phyloP scores from a whole-genome alignment of 2,113 vertebrate genomes.

The Antigone vipio region DNA sequence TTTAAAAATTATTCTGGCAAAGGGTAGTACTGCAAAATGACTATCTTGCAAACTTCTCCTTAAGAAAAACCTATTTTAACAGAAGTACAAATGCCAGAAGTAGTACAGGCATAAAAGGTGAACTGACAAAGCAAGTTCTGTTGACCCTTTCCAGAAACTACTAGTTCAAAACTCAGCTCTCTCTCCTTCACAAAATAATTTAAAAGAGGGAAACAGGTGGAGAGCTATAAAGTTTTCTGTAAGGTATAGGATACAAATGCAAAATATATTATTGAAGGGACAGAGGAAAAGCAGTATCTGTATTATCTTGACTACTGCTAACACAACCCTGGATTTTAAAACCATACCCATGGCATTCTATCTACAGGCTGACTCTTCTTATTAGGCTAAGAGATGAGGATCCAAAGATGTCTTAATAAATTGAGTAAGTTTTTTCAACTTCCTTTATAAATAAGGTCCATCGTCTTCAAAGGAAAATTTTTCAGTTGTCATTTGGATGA shows the following conservation, averaged over 20 bases:
- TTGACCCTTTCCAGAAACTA: neutral
- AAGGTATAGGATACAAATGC: neutral
- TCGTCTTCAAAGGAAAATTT: rapidly evolving
- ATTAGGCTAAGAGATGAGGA: neutral
- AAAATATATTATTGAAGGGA: neutral
- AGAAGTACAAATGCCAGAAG: neutral
- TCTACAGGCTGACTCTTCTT: neutral
- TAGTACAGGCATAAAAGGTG: neutral
- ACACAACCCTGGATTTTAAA: neutral
- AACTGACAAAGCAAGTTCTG: neutral
- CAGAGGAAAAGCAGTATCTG: neutral
- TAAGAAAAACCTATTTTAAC: neutral
- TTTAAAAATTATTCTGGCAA: neutral
- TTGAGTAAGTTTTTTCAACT: neutral
- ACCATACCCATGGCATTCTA: neutral
- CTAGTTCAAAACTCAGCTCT: neutral
- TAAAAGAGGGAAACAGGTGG: neutral
- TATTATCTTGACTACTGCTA: neutral
- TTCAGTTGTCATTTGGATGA: neutral
- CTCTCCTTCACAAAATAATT: neutral
- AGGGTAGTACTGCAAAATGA: neutral
- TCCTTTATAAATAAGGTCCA: neutral
- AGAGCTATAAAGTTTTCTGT: neutral
- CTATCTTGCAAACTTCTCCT: neutral
- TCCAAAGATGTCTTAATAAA: neutral